Conservation (phyloP, 2,113 vertebrate species). For the Calidris pugnax region DNA sequence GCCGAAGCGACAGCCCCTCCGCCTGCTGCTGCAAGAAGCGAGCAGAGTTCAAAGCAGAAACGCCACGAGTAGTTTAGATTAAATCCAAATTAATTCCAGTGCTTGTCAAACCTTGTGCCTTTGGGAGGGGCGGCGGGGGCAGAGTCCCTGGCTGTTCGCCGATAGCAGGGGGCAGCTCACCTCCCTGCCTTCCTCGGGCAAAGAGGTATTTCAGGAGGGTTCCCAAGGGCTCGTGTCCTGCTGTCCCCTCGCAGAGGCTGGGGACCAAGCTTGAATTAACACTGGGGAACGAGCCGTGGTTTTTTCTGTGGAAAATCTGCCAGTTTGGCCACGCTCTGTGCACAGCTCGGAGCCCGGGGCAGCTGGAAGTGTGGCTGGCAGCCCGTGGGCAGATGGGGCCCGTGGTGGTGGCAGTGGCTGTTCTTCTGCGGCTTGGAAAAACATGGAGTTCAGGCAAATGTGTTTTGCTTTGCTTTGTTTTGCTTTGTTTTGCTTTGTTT, state of each 20-base stretch:
- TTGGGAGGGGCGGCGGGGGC: neutral
- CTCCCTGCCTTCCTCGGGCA: neutral
- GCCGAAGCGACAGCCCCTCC: neutral
- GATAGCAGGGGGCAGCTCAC: neutral
- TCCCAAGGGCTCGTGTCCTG: neutral
- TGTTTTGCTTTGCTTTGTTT: no score
- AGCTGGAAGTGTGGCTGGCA: neutral
- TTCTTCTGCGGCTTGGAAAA: neutral
- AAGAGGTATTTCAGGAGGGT: neutral
- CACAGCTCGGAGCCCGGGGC: neutral
- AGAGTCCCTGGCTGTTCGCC: neutral
- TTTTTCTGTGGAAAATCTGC: neutral
- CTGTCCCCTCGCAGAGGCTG: neutral
- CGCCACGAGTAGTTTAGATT: neutral
- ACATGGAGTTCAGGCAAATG: neutral
- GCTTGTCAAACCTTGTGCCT: neutral
- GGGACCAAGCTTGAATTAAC: neutral
- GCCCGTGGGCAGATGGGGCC: neutral
- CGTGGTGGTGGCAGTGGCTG: rapidly evolving
- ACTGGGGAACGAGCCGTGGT: rapidly evolving
- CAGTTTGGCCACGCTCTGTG: neutral
- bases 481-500: no score
- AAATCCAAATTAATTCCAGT: neutral
- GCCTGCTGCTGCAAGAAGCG: neutral
- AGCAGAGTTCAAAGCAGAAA: neutral